Evolutionary conservation across 2,113 vertebrate species (phyloP).

Genomic region (Phalacrocorax aristotelis): DNA sequence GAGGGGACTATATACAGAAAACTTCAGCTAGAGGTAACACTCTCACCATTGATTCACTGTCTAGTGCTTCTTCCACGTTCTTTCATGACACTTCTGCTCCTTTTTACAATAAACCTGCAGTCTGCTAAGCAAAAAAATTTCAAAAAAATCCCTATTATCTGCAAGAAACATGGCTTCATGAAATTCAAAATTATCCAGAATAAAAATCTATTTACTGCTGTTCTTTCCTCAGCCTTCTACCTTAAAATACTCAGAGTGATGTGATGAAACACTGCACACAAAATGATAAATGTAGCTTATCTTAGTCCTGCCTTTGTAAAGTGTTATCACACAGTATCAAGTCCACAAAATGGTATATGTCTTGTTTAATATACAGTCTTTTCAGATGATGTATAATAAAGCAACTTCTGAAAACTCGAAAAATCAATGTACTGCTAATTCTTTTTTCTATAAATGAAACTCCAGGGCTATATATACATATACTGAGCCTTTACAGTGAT

Average conservation of each 20-base stretch:
- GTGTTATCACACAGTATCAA: background rate
- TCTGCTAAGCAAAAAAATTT: background rate
- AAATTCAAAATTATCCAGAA: background rate
- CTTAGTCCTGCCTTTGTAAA: background rate
- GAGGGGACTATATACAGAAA: background rate
- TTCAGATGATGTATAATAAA: background rate
- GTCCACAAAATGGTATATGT: background rate
- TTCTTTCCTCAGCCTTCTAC: background rate
- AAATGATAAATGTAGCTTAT: background rate
- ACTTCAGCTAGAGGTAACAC: background rate
- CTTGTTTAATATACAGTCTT: background rate
- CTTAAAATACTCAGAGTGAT: background rate
- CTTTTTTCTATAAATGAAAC: background rate
- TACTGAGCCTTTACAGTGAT: background rate
- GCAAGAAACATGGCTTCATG: background rate
- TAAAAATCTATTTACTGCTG: background rate
- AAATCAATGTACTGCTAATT: background rate
- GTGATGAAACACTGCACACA: background rate
- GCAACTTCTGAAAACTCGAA: background rate
- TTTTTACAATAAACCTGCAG: background rate
- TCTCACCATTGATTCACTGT: background rate
- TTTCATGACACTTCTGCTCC: background rate
- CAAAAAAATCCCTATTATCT: background rate
- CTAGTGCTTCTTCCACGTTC: background rate
- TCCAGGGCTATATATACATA: background rate